Percentiles rank a stretch among this genome's conserved stretches.
These are phyloP conservation scores for Notolepis coatsorum DNA, from an alignment of 2,797 vertebrate genomes.

Conservation along the genomic window DNA sequence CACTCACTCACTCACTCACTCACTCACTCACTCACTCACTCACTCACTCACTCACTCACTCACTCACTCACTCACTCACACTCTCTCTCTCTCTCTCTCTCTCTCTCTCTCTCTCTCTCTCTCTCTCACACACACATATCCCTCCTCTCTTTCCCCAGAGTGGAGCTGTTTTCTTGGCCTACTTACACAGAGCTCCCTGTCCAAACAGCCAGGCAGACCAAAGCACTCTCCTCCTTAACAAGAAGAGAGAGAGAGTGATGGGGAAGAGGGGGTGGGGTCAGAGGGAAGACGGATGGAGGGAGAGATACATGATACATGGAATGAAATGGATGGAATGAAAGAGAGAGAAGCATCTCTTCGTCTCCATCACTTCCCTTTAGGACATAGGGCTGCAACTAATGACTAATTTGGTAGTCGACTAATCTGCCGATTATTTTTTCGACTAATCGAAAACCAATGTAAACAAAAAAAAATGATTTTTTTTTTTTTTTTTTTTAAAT, in stretches of 20 bases:
- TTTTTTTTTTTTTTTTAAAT: too few relatives aligned
- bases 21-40: neutral
- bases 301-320: too few relatives aligned
- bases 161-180: slow-evolving; percentile 58
- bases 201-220: slow-evolving; percentile 30
- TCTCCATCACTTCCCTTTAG: neutral
- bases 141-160: slow-evolving; percentile 17
- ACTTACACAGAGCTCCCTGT: slow-evolving; percentile 56
- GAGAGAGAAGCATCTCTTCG: neutral
- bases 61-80: too few relatives aligned
- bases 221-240: slow-evolving; percentile 1
- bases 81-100: neutral
- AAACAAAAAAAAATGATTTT: too few relatives aligned
- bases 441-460: too few relatives aligned
- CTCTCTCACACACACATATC: too few relatives aligned
- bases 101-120: neutral
- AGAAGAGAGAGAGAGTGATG: neutral
- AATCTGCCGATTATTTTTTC: too few relatives aligned
- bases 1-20: neutral
- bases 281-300: neutral
- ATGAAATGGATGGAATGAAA: too few relatives aligned
- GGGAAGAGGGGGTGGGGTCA: neutral
- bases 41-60: slow-evolving; percentile 1
- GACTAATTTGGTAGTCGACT: too few relatives aligned
- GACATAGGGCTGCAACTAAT: too few relatives aligned